phyloP scores from a whole-genome alignment of 2,797 vertebrate genomes.

The Chelonia mydas region DNA sequence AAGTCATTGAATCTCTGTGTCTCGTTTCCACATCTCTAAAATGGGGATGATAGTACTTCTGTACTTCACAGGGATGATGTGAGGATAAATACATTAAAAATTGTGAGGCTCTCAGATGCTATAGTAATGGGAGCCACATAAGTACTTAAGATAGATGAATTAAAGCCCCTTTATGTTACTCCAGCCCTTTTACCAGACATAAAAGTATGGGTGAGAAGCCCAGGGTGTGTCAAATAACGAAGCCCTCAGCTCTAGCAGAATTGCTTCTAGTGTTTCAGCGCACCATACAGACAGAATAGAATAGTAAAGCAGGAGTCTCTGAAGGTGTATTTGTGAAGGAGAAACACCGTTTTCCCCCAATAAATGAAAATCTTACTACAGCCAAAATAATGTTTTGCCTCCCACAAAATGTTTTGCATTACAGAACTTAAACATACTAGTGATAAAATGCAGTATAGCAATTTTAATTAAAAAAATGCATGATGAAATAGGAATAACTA shows the following conservation, averaged over 20 bases:
- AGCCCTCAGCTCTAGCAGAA: background rate
- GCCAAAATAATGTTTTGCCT: background rate
- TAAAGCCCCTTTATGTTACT: background rate
- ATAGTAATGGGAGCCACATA: background rate
- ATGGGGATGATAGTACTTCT: background rate
- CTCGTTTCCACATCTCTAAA: background rate
- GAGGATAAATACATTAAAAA: background rate
- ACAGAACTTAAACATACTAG: background rate
- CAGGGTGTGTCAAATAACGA: background rate
- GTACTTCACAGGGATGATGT: background rate
- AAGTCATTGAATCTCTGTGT: background rate
- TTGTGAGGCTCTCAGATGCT: background rate
- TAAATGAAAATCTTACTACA: background rate
- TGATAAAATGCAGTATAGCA: background rate
- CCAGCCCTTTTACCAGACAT: background rate
- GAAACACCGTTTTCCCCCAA: background rate
- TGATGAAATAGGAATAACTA: constrained; percentile 12
- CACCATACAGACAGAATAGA: background rate
- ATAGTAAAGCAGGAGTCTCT: background rate
- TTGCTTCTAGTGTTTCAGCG: background rate
- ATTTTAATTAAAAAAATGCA: background rate
- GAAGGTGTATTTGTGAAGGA: background rate
- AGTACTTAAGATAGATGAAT: background rate
- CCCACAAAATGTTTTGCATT: background rate
- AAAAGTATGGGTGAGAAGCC: background rate